Percentiles rank a stretch among this genome's conserved stretches.
phyloP scores from a whole-genome alignment of 2,888 invertebrate genomes.

The Athripsodes cinereus region DNA sequence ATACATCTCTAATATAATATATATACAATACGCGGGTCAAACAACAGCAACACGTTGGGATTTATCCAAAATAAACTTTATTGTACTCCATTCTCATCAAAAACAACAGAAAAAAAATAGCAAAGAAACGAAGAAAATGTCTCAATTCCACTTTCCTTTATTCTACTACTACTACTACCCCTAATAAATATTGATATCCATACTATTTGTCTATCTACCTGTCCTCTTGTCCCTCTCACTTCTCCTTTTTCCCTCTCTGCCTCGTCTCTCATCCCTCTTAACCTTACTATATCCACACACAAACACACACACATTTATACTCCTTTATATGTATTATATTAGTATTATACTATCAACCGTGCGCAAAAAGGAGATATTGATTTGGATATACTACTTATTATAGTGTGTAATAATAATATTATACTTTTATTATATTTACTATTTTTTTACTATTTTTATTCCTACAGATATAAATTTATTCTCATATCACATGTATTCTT shows the following conservation, averaged over 20 bases:
- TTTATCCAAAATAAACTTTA: constrained; percentile 15
- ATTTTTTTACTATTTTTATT: too few species aligned
- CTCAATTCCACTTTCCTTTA: constrained; percentile 12
- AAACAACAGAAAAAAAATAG: too few species aligned
- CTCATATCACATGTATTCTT: neutral
- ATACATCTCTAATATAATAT: too few species aligned
- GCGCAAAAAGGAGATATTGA: constrained; percentile 9
- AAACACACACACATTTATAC: neutral
- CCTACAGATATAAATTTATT: neutral
- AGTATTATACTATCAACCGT: constrained; percentile 2
- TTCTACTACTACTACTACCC: constrained; percentile 4
- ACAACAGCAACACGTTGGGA: too few species aligned
- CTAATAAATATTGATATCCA: constrained; percentile 28
- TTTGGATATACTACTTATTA: neutral
- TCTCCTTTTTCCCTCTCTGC: constrained; percentile 1
- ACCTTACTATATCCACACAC: neutral
- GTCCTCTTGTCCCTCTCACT: constrained; percentile 16
- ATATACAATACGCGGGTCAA: too few species aligned
- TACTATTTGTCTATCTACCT: constrained; percentile 28
- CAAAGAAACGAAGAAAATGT: constrained; percentile 17
- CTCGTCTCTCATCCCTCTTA: neutral
- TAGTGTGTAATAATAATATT: too few species aligned
- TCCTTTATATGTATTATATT: neutral
- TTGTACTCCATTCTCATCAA: constrained; percentile 25
- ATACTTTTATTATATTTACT: too few species aligned